These are phyloP conservation scores for Coenonympha glycerion DNA, from an alignment of 2,888 invertebrate genomes.

Conservation along the genomic window DNA sequence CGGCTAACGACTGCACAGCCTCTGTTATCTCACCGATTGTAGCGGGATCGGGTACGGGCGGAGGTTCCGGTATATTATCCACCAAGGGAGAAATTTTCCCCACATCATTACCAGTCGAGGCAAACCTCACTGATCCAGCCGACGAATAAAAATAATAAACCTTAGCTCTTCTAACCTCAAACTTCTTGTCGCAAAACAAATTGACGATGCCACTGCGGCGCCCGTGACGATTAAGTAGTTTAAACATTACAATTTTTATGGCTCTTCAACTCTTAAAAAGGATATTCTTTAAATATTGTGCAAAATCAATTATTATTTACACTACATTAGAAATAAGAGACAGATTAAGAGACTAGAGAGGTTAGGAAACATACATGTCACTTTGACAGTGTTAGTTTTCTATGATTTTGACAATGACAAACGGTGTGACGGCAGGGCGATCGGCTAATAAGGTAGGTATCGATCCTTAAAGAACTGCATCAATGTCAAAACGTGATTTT, in stretches of 20 bases:
- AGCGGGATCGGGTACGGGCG: constrained; percentile 60
- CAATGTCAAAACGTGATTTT: too few species aligned
- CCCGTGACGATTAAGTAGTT: constrained; percentile 59
- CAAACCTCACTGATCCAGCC: constrained; percentile 52
- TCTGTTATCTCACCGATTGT: constrained; percentile 48
- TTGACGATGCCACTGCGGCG: constrained; percentile 58
- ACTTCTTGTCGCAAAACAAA: constrained; percentile 56
- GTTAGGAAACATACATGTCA: constrained; percentile 9
- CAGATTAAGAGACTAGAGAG: constrained; percentile 15
- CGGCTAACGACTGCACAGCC: constrained; percentile 57
- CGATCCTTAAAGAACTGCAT: too few species aligned
- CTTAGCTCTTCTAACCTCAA: constrained; percentile 69
- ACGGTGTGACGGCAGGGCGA: too few species aligned
- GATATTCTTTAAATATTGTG: background rate
- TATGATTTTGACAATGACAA: too few species aligned
- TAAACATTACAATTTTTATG: constrained; percentile 52
- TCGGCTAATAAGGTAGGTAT: too few species aligned
- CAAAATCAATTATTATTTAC: too few species aligned
- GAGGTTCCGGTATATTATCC: constrained; percentile 66
- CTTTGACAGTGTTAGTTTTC: constrained; percentile 33
- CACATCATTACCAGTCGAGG: constrained; percentile 49
- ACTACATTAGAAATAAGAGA: constrained; percentile 5
- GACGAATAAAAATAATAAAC: constrained; percentile 65
- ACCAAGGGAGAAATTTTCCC: constrained; percentile 44
- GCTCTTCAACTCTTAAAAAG: background rate